phyloP scores from a whole-genome alignment of 2,888 invertebrate species.

The Ectemnius continuus region DNA sequence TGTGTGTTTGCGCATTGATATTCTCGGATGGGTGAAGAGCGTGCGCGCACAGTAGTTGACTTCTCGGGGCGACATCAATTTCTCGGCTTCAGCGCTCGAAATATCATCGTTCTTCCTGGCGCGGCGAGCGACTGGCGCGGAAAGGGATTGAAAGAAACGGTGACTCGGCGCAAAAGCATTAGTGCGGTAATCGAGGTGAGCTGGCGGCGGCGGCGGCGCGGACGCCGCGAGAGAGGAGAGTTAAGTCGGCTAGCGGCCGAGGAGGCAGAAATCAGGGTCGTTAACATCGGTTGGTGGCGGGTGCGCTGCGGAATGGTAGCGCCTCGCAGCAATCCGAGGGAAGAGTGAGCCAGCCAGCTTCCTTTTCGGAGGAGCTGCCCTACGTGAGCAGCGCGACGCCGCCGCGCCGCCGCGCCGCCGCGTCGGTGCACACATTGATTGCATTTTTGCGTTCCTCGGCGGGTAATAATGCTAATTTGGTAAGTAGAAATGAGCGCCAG shows the following conservation, averaged over 20 bases:
- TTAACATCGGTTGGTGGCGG: slow-evolving; percentile 62
- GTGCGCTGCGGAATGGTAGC: slow-evolving; percentile 45
- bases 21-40: too few relatives aligned
- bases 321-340: too few relatives aligned
- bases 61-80: background rate
- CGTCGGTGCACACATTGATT: slow-evolving; percentile 69
- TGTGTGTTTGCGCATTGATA: too few relatives aligned
- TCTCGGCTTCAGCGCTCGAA: slow-evolving; percentile 12
- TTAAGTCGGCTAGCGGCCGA: slow-evolving; percentile 39
- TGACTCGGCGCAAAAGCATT: slow-evolving; percentile 35
- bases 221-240: slow-evolving; percentile 32
- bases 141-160: slow-evolving; percentile 35
- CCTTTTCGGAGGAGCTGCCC: slow-evolving; percentile 52
- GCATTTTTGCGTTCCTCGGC: slow-evolving; percentile 68
- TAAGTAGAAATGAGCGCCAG: slow-evolving; percentile 74
- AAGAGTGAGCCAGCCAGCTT: slow-evolving; percentile 39
- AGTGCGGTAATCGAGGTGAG: slow-evolving; percentile 42
- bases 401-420: slow-evolving; percentile 21
- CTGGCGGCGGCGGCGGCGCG: slow-evolving; percentile 28
- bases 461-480: slow-evolving; percentile 75
- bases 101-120: slow-evolving; percentile 18
- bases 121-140: slow-evolving; percentile 12
- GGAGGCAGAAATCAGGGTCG: slow-evolving; percentile 61
- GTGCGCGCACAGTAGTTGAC: too few relatives aligned
- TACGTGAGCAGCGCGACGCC: slow-evolving; percentile 47